phyloP scores from a whole-genome alignment of 2,113 vertebrate species.

The Gymnorhina tibicen region DNA sequence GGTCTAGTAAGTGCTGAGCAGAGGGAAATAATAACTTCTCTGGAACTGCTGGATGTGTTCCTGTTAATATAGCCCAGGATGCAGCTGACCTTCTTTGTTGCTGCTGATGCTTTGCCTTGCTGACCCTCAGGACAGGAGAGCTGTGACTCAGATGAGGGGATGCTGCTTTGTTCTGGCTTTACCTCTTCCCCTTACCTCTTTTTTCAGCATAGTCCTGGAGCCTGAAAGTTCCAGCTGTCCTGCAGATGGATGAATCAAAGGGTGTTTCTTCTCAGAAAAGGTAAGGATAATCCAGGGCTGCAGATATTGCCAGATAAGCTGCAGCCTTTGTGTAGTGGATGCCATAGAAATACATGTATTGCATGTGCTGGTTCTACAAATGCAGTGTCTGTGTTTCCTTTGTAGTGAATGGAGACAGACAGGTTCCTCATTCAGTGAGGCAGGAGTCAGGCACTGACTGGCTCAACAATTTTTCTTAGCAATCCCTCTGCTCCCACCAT shows the following conservation, averaged over 20 bases:
- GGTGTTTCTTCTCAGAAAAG: not conserved
- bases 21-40: not conserved
- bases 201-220: not conserved
- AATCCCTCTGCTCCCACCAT: not conserved
- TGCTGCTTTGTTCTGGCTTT: not conserved
- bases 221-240: not conserved
- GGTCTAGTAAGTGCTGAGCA: not conserved
- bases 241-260: not conserved
- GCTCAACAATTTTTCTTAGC: not conserved
- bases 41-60: not conserved
- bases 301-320: not conserved
- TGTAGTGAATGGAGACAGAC: not conserved
- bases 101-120: not conserved
- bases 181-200: not conserved
- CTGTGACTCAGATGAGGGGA: not conserved
- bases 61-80: not conserved
- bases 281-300: not conserved
- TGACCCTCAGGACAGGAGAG: not conserved
- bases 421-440: not conserved
- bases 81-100: not conserved
- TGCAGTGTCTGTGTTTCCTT: not conserved
- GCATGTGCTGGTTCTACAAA: not conserved
- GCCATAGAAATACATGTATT: rapidly evolving
- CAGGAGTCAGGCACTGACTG: not conserved
- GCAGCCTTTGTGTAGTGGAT: not conserved